Conservation (phyloP, 2,113 vertebrate species). For the Erpornis zantholeuca region DNA sequence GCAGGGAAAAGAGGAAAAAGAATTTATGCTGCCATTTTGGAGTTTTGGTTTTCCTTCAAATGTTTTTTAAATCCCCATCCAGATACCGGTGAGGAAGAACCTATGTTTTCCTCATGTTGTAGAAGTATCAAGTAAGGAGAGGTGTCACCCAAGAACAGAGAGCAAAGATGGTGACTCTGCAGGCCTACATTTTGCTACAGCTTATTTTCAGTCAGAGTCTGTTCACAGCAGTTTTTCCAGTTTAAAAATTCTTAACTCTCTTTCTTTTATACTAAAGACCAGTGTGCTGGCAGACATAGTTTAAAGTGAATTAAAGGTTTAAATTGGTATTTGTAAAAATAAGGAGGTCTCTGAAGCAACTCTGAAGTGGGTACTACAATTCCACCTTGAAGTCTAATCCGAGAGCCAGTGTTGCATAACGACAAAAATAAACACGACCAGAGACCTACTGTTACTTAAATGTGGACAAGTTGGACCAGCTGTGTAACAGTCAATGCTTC, state of each 20-base stretch:
- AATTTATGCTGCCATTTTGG: background rate
- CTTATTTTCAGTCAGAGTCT: background rate
- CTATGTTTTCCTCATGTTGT: background rate
- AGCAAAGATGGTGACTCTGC: background rate
- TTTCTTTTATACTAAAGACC: background rate
- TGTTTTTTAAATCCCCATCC: background rate
- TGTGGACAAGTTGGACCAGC: slow-evolving; percentile 69
- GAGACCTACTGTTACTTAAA: slow-evolving; percentile 71
- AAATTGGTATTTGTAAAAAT: slow-evolving; percentile 36
- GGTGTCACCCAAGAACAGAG: background rate
- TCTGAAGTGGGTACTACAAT: background rate
- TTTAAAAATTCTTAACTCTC: background rate
- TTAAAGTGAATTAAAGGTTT: slow-evolving; percentile 23
- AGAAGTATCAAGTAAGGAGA: background rate
- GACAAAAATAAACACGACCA: slow-evolving; percentile 58
- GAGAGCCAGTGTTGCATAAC: slow-evolving; percentile 44
- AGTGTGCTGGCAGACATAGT: background rate
- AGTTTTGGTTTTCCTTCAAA: background rate
- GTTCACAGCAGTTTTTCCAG: background rate
- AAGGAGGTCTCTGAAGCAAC: slow-evolving; percentile 45
- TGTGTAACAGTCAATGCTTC: slow-evolving; percentile 72
- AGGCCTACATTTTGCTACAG: background rate
- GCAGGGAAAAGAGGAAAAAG: background rate
- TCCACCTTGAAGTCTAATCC: slow-evolving; percentile 23
- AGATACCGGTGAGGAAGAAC: background rate